Percentiles rank a stretch among this genome's conserved stretches.
Evolutionary conservation across 2,113 vertebrate genomes (phyloP).

Genomic region (Accipiter virgatus): DNA sequence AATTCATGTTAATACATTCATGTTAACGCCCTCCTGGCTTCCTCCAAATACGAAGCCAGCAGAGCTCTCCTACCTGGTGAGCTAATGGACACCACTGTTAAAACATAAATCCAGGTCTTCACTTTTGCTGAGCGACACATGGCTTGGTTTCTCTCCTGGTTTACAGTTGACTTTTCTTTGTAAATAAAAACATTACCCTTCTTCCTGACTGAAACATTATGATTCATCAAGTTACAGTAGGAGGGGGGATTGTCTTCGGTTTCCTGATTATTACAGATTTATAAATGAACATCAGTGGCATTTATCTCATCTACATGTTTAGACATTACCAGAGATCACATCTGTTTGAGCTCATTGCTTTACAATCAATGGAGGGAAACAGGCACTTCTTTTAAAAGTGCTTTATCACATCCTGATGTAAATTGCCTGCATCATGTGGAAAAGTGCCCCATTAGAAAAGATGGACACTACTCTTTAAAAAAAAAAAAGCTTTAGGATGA

Average conservation of each 20-base stretch:
- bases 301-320: neutral
- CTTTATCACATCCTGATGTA: neutral
- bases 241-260: neutral
- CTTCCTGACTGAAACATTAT: neutral
- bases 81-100: neutral
- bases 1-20: rapidly evolving
- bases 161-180: neutral
- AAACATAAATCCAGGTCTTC: neutral
- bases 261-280: neutral
- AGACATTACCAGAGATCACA: neutral
- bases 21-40: neutral
- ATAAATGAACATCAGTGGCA: neutral
- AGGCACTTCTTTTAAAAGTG: neutral
- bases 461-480: neutral
- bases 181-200: neutral
- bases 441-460: neutral
- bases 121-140: neutral
- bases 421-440: neutral
- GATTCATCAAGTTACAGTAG: neutral
- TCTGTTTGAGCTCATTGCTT: neutral
- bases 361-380: neutral
- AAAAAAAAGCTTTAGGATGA: neutral
- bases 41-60: neutral
- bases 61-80: neutral
- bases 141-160: neutral